Evolutionary conservation across 2,888 invertebrate species (phyloP), one percentile per base, ranked within the genome.

Genomic region (Leistus spinibarbis): DNA sequence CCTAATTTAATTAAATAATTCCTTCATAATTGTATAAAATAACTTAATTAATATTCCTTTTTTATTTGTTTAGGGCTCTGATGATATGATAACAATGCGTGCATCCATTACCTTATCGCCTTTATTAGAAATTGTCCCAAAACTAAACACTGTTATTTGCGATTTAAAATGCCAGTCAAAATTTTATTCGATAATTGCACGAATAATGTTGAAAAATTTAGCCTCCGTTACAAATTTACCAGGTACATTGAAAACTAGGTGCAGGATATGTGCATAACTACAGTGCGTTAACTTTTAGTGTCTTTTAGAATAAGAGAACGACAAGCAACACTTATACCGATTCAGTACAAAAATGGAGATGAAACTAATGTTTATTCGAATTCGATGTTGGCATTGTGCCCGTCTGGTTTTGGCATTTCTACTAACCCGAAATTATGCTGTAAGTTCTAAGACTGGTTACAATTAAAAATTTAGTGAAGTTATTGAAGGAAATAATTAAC

Each of bases 371-470:
- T 81, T 5, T 80, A 81, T 70, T 76, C 79, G 3, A 84, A 84
- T 9, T 80, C 81, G 73, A 77, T 86, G 67, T 76, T 81, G 3
- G 80, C 84, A n/a, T 78, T 80, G n/a, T 86, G 86, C 77, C 81
- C 80, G 10, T 81, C 82, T 54, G 85, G 86, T 3, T 86, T 83
- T 80, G 85, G 85, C 56, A 79, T 85, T 17, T 80, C 82, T 69
- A 81, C 81, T 27, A 80, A 80, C 19, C 80, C 81, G n/a, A 82
- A 83, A 66, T 76, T 85, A 69, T 86, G 86, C 77, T 81, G 85
- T 85, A 81, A 81, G 81, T 79, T 24, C 19, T 54, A 57, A 56
- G 1, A 23, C 23, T 24, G 19, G 23, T 22, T 7, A 54, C 9
- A 20, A 23, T 64, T 64, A 24, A n/a, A n/a, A n/a, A n/a, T n/a